phyloP scores from a whole-genome alignment of 2,797 vertebrate species.

The Melanotaenia trifasciata region DNA sequence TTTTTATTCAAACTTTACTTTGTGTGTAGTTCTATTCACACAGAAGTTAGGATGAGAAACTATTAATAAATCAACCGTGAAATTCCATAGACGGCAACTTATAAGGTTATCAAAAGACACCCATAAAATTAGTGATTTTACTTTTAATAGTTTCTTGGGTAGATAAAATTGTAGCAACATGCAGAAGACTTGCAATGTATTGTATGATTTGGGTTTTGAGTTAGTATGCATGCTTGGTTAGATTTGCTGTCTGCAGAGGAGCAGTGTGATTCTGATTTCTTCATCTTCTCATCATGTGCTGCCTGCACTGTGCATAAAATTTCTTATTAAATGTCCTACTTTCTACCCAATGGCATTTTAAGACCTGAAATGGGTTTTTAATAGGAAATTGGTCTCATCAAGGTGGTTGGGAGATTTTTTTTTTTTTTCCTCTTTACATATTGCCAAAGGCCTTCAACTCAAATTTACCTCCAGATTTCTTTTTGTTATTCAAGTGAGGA shows the following conservation, averaged over 20 bases:
- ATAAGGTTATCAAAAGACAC: background rate
- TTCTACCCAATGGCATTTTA: conserved; percentile 31
- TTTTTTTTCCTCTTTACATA: conserved; percentile 28
- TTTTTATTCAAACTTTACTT: background rate
- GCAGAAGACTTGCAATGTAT: background rate
- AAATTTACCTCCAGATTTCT: conserved; percentile 8
- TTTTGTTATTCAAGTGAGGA: conserved; percentile 18
- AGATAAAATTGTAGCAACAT: background rate
- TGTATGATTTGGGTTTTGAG: conserved; percentile 10
- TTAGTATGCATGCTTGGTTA: conserved; percentile 17
- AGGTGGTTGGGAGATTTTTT: conserved; percentile 47
- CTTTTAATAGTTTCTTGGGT: background rate
- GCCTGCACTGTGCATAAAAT: conserved; percentile 16
- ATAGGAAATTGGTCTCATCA: conserved; percentile 52
- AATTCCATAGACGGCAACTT: background rate
- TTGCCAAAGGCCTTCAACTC: conserved; percentile 26
- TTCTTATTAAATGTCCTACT: conserved; percentile 33
- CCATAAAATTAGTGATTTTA: background rate
- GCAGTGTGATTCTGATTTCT: conserved; percentile 25
- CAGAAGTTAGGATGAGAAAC: background rate
- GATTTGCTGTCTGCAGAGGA: conserved; percentile 30
- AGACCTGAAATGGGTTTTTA: conserved; percentile 57
- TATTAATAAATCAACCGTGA: background rate
- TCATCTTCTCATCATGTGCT: conserved; percentile 22
- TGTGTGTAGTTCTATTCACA: background rate